These are phyloP conservation scores for Centropus bengalensis DNA, from an alignment of 2,113 vertebrate species.

Conservation along the genomic window DNA sequence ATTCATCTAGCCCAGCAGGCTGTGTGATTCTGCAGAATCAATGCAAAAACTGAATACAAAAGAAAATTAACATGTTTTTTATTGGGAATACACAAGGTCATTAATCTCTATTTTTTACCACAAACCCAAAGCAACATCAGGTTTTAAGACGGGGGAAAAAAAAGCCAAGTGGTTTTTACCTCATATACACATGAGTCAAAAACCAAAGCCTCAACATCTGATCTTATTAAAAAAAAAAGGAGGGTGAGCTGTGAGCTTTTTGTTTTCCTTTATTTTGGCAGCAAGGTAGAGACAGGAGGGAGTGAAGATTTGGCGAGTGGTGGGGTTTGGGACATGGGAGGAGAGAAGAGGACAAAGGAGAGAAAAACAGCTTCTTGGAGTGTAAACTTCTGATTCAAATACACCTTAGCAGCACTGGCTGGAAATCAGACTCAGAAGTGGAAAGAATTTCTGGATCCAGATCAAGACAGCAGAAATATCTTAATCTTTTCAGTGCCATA, in stretches of 20 bases:
- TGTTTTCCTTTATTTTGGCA: conserved; percentile 41
- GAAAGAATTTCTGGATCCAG: conserved; percentile 57
- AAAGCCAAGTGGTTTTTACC: conserved; percentile 4
- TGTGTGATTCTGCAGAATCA: neutral
- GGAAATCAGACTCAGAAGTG: conserved; percentile 43
- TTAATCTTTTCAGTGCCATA: conserved; percentile 28
- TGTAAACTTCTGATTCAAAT: neutral
- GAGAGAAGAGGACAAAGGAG: conserved; percentile 22
- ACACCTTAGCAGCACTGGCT: conserved; percentile 49
- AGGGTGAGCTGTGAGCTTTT: neutral
- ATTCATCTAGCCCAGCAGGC: neutral
- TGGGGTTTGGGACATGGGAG: neutral
- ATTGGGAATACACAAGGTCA: neutral
- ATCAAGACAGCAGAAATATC: conserved; percentile 52
- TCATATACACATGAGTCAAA: conserved; percentile 38
- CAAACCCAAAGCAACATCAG: neutral
- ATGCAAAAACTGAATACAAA: neutral
- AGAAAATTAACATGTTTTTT: neutral
- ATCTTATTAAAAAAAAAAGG: conserved; percentile 1
- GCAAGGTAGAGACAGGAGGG: neutral
- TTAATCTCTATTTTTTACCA: conserved; percentile 24
- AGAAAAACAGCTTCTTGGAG: conserved; percentile 38
- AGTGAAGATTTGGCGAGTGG: neutral
- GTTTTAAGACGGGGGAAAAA: neutral
- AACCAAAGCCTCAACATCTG: conserved; percentile 36